Conservation (phyloP, 2,113 vertebrate species). For the Phylloscopus whistleri region DNA sequence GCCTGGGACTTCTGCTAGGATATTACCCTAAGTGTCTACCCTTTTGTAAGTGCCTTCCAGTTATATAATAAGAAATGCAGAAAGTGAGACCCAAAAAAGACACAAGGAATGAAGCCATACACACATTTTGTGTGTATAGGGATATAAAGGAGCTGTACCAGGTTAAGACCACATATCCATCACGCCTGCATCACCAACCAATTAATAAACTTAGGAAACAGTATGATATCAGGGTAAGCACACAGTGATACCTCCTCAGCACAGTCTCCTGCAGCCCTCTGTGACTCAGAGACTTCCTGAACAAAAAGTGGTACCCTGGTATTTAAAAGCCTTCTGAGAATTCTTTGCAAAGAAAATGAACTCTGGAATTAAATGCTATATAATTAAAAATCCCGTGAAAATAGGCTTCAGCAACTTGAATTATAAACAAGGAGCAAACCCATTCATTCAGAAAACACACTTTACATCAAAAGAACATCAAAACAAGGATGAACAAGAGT, state of each 20-base stretch:
- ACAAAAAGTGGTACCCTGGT: not conserved
- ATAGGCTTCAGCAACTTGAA: not conserved
- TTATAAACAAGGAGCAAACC: not conserved
- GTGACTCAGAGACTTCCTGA: not conserved
- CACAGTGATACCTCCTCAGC: not conserved
- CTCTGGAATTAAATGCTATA: not conserved
- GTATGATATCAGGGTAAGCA: not conserved
- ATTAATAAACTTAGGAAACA: not conserved
- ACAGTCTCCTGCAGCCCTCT: not conserved
- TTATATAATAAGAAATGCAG: not conserved
- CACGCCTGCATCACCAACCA: not conserved
- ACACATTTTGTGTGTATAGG: not conserved
- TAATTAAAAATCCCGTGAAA: slow-evolving; percentile 19
- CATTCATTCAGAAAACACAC: not conserved
- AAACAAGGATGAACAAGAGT: slow-evolving; percentile 14
- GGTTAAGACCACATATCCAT: not conserved
- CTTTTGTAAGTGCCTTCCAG: not conserved
- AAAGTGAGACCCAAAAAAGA: not conserved
- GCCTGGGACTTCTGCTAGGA: not conserved
- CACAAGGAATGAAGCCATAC: not conserved
- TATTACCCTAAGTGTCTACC: not conserved
- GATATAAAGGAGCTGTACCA: not conserved
- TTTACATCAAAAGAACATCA: slow-evolving; percentile 16
- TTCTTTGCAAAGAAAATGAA: slow-evolving; percentile 28
- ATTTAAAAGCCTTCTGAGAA: not conserved